Conservation (phyloP, 2,888 invertebrate genomes). For the Adineta ricciae region DNA sequence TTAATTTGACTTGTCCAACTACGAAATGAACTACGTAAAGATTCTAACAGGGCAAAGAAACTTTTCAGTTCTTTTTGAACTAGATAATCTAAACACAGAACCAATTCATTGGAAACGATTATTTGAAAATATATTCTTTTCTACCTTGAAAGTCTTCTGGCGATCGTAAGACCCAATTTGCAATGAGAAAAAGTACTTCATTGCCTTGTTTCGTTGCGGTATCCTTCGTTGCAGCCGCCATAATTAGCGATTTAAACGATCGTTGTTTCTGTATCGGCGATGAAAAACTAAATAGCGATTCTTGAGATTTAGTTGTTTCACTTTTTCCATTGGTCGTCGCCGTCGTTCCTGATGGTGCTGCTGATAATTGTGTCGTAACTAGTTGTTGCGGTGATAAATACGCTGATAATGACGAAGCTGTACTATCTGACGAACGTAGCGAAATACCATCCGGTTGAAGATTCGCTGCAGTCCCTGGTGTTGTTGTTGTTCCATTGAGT, state of each 20-base stretch:
- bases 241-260: background rate
- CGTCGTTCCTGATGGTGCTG: background rate
- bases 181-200: conserved; percentile 28
- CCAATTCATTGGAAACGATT: too few relatives aligned
- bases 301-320: background rate
- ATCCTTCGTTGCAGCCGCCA: background rate
- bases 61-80: conserved; percentile 25
- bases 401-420: background rate
- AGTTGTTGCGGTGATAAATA: background rate
- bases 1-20: conserved; percentile 32
- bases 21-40: conserved; percentile 30
- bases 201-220: conserved; percentile 21
- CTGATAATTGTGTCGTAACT: background rate
- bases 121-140: background rate
- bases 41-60: conserved; percentile 28
- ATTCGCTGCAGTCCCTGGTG: background rate
- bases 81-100: background rate
- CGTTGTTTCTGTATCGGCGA: background rate
- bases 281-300: background rate
- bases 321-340: background rate
- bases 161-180: conserved; percentile 31
- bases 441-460: background rate
- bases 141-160: conserved; percentile 31
- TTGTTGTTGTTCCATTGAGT: background rate
- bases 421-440: conserved; percentile 4